A percentile compares a stretch with the other conserved stretches of the same genome.
These are phyloP conservation scores for Thamnophis sirtalis DNA, from an alignment of 2,113 vertebrate species.

Conservation along the genomic window DNA sequence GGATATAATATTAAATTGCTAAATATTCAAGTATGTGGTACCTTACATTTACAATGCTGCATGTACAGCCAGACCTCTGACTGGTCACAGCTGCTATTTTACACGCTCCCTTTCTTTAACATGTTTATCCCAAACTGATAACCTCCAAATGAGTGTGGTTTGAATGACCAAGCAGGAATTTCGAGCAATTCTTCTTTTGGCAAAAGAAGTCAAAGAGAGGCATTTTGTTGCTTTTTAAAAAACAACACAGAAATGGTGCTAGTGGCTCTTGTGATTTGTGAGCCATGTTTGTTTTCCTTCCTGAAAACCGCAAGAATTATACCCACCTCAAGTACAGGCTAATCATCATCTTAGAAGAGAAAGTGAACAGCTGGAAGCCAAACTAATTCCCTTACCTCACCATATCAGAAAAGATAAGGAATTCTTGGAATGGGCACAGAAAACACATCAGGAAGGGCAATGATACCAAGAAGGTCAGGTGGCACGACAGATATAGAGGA, in stretches of 20 bases:
- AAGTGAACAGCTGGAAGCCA: background rate
- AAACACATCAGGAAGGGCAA: background rate
- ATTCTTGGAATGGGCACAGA: background rate
- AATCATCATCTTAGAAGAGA: background rate
- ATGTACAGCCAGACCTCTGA: background rate
- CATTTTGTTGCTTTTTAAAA: background rate
- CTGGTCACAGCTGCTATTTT: background rate
- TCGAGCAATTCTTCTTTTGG: background rate
- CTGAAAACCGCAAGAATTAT: background rate
- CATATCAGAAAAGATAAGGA: background rate
- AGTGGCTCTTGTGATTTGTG: background rate
- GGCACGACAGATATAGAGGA: background rate
- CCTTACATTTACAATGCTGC: background rate
- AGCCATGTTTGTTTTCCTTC: background rate
- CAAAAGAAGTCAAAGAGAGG: background rate
- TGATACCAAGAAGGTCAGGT: background rate
- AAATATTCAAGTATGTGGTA: background rate
- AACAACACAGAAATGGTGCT: background rate
- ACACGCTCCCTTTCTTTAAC: background rate
- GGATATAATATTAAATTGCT: background rate
- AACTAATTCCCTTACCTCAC: background rate
- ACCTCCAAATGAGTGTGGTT: background rate
- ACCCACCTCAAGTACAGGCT: background rate
- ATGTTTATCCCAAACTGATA: background rate
- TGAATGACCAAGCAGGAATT: background rate